Conservation (phyloP, 1,140 invertebrate species). For the Ostrea denselamellosa region DNA sequence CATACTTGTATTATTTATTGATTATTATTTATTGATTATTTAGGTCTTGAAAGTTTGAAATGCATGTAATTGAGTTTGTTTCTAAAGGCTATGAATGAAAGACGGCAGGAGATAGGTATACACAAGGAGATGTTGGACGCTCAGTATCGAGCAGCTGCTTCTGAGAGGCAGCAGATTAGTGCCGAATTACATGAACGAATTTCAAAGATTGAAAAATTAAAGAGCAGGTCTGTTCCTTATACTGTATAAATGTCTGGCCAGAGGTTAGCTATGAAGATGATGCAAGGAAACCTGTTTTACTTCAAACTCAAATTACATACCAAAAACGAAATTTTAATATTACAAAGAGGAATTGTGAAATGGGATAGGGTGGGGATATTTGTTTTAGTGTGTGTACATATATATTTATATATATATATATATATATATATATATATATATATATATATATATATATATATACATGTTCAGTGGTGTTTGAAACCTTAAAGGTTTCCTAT, state of each 20-base stretch:
- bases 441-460: too few species aligned
- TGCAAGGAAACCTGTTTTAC: too few species aligned
- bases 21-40: background rate
- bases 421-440: too few species aligned
- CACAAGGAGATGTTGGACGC: constrained; percentile 78
- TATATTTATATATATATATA: too few species aligned
- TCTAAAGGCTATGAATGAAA: constrained; percentile 77
- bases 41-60: background rate
- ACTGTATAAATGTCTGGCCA: background rate
- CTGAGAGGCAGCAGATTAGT: constrained; percentile 76
- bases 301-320: background rate
- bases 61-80: constrained; percentile 6
- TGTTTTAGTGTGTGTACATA: background rate
- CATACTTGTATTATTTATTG: too few species aligned
- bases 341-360: background rate
- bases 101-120: constrained; percentile 77
- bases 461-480: too few species aligned
- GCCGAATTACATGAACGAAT: constrained; percentile 78
- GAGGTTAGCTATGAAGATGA: background rate
- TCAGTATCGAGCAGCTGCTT: constrained; percentile 75
- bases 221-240: constrained; percentile 69
- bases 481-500: background rate
- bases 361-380: background rate
- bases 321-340: background rate
- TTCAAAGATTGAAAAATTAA: constrained; percentile 79